Base-by-base conservation (phyloP, 1,140 invertebrate species). In the Conopomorpha cramerella region DNA sequence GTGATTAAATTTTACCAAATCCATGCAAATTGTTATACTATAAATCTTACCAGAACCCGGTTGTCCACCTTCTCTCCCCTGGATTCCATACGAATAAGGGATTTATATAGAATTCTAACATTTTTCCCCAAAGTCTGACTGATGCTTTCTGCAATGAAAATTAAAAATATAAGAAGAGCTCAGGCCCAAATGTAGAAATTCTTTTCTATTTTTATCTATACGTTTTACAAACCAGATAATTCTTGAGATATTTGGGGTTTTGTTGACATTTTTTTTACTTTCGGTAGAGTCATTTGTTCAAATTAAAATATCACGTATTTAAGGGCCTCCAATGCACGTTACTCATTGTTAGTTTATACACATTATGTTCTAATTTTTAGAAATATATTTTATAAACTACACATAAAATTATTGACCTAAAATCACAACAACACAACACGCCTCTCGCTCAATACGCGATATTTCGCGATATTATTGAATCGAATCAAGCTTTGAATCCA, bases 61-160 rank as follows among this genome's bases (percentile, higher is more conserved):
- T 95, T 95, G 82, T 96, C 93, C 51, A 89, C 90, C 77, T 95
- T 96, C 63, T 96, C 93, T 45, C 87, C 87, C 80, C 94, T 93
- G 27, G 89, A 91, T 82, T 96, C 94, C 78, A 95, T 83, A 62
- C 91, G 91, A 43, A 96, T 92, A 76, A 93, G 86, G 78, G 92
- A 92, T 80, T 94, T 95, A 54, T 94, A 84, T 26, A 93, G 82
- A 62, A 95, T 91, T 80, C 94, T 95, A 43, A 95, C 90, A 81
- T 93, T 91, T 79, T 92, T 92, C 44, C 92, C 93, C 59, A 96
- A 76, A 44, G 93, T 82, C 63, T 89, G 85, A 73, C 91, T 89
- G 50, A 96, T 92, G 73, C 91, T 93, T 74, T 96, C 93, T 96
- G 83, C 37, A 71, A 72, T 48, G 30, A 50, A 43, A 27, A 37